Evolutionary conservation across 2,113 vertebrate species (phyloP).

Genomic region (Orientallactaga bullata): DNA sequence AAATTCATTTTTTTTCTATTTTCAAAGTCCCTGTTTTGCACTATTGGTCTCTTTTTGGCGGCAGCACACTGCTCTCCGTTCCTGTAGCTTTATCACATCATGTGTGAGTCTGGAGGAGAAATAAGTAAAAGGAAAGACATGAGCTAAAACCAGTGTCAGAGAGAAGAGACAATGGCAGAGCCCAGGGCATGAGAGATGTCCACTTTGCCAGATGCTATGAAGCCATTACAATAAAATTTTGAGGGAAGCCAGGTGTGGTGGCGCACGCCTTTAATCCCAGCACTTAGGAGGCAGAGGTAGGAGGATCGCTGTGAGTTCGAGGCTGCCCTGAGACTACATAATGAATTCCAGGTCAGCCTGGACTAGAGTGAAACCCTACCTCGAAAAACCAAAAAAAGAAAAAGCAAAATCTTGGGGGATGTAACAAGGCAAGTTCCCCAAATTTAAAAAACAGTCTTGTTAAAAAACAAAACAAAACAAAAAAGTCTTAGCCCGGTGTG

Average conservation of each 20-base stretch:
- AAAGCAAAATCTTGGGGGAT: background rate
- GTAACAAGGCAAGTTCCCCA: background rate
- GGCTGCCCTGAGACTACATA: too few relatives aligned
- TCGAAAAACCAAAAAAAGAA: too few relatives aligned
- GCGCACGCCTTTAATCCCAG: too few relatives aligned
- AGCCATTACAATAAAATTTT: background rate
- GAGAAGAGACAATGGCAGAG: background rate
- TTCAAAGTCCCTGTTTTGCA: background rate
- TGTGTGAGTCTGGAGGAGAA: background rate
- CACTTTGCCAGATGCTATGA: background rate
- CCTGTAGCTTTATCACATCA: background rate
- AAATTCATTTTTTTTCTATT: background rate
- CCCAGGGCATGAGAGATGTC: background rate
- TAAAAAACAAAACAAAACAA: too few relatives aligned
- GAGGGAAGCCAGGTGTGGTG: too few relatives aligned
- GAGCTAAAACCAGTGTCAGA: background rate
- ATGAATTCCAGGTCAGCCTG: too few relatives aligned
- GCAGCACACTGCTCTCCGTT: background rate
- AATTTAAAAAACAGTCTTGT: background rate
- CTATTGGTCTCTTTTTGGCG: background rate
- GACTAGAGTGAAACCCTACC: too few relatives aligned
- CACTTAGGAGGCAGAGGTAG: too few relatives aligned
- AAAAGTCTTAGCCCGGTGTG: too few relatives aligned
- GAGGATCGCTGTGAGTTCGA: too few relatives aligned
- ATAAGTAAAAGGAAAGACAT: background rate